Evolutionary conservation across 2,797 vertebrate species (phyloP).

Genomic region (Numenius phaeopus): DNA sequence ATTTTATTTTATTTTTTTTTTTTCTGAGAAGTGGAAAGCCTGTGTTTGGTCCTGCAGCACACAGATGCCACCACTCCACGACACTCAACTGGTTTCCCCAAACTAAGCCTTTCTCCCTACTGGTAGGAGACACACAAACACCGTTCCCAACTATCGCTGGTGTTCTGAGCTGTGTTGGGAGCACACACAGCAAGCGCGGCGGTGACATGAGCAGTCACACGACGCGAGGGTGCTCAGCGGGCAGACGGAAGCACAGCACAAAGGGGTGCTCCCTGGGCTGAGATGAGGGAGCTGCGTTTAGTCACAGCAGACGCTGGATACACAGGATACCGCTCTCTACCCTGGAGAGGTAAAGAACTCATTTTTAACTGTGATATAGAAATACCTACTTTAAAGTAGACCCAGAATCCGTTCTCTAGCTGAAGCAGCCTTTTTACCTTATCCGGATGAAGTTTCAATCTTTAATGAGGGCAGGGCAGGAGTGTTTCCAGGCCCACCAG

Average conservation of each 20-base stretch:
- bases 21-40: neutral
- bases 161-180: too few relatives aligned
- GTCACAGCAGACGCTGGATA: neutral
- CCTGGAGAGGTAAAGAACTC: neutral
- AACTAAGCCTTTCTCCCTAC: neutral
- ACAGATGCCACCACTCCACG: neutral
- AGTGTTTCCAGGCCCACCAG: constrained; percentile 62
- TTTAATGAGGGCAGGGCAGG: constrained; percentile 54
- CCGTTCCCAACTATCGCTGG: too few relatives aligned
- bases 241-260: neutral
- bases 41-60: neutral
- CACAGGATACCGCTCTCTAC: neutral
- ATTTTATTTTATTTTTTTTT: neutral
- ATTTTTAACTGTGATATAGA: neutral
- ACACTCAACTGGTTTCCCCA: neutral
- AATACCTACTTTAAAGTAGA: neutral
- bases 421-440: constrained; percentile 33
- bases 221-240: neutral
- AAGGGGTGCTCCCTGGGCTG: constrained; percentile 1
- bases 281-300: neutral
- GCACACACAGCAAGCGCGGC: neutral
- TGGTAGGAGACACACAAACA: neutral
- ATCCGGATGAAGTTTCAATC: constrained; percentile 52
- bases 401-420: neutral
- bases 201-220: neutral